phyloP scores from a whole-genome alignment of 2,888 invertebrate species.

The Agrotis puta region DNA sequence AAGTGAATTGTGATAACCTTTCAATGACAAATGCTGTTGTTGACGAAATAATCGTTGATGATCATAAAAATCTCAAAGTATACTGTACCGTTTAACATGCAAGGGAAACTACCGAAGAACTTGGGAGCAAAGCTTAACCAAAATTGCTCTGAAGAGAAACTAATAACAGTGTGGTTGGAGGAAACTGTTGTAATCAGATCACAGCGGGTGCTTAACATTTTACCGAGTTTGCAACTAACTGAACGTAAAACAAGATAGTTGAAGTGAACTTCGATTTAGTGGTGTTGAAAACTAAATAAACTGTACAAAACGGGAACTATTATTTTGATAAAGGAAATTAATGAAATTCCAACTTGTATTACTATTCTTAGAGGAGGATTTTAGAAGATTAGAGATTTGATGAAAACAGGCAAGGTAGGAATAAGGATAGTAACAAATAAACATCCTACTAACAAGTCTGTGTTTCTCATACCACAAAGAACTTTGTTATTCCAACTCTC shows the following conservation, averaged over 20 bases:
- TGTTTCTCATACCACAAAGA: neutral
- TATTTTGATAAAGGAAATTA: conserved; percentile 28
- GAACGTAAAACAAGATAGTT: conserved; percentile 42
- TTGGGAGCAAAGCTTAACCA: neutral
- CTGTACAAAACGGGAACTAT: conserved; percentile 19
- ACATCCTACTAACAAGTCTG: neutral
- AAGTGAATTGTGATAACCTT: conserved; percentile 50
- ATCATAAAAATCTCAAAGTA: conserved; percentile 1
- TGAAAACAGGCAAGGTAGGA: neutral
- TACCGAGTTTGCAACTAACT: conserved; percentile 38
- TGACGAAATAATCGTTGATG: neutral
- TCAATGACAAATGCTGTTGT: conserved; percentile 49
- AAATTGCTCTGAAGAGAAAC: conserved; percentile 16
- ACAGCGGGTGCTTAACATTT: conserved; percentile 29
- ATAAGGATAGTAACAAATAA: neutral
- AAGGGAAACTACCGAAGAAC: conserved; percentile 4
- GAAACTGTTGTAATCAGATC: conserved; percentile 44
- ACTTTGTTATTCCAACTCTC: conserved; percentile 49
- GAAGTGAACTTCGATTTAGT: conserved; percentile 25
- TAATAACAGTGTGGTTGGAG: conserved; percentile 12
- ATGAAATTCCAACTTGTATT: conserved; percentile 15
- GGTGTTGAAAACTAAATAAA: conserved; percentile 55
- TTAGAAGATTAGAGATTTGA: conserved; percentile 26
- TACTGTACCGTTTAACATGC: neutral
- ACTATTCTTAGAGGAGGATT: conserved; percentile 2